Base-by-base conservation (phyloP, 2,797 vertebrate genomes). In the Alauda arvensis region DNA sequence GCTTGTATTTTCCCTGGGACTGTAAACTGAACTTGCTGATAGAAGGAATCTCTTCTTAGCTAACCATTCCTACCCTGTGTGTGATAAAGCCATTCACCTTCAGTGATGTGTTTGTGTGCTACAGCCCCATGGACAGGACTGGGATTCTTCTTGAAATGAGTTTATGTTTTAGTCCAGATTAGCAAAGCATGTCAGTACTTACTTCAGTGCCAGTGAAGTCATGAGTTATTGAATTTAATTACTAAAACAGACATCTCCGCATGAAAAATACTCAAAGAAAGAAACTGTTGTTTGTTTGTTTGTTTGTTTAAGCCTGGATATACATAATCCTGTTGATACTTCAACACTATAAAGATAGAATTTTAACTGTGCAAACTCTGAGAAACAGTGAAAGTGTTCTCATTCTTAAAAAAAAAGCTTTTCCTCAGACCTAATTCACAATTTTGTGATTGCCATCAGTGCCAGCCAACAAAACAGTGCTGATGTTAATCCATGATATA, bases 51-150 rank as follows among this genome's bases (percentile, higher is more conserved):
- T 42, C 45, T 29, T 85, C 55, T 34, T 66, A 62, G 3, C 7
- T 81, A 3, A 40, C 63, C 0, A 0, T 60, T 81, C 17, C 20
- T 81, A 10, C 48, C 21, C 20, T 8, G 3, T 15, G 6, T 12
- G 14, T 33, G 34, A 56, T 62, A 29, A 29, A 57, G 31, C 19
- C 33, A 10, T 72, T 88, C 15, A 51, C 49, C 45, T 69, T 55
- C 48, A 68, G 0, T 48, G 25, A 26, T 8, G 5, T 43, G 9
- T 42, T 62, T 85, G 25, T 33, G n/a, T 66, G 25, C 31, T 53
- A 28, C 43, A 80, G 28, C 34, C 7, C 28, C 25, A 11, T 20
- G 67, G 39, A 52, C 45, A 66, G 29, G 31, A 42, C 34, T 77
- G 19, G 21, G 25, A 39, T 80, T 68, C 42, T 75, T 81, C 43